Evolutionary conservation across 2,113 vertebrate genomes (phyloP).

Genomic region (Pterocles burchelli): DNA sequence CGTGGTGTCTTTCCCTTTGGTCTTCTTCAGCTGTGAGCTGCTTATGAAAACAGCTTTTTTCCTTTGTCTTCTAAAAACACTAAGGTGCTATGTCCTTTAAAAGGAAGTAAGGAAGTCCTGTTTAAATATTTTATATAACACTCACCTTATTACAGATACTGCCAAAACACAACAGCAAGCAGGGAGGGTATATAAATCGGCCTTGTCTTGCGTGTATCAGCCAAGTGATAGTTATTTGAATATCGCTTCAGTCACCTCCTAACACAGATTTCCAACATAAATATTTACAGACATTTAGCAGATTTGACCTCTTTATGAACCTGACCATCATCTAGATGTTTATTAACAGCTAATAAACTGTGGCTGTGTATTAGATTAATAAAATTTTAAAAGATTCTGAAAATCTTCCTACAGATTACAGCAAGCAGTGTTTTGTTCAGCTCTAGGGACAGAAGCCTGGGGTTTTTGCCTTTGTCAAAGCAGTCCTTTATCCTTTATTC

Average conservation of each 20-base stretch:
- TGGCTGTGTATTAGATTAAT: background rate
- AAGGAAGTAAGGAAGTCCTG: background rate
- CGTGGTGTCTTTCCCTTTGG: background rate
- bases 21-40: background rate
- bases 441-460: background rate
- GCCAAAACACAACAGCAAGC: accelerated
- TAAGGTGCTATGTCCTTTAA: background rate
- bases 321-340: background rate
- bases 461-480: background rate
- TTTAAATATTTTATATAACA: background rate
- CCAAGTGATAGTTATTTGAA: background rate
- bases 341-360: background rate
- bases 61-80: background rate
- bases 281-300: background rate
- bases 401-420: background rate
- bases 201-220: background rate
- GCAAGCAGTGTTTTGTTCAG: background rate
- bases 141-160: background rate
- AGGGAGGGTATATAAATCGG: background rate
- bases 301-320: background rate
- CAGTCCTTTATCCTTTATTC: background rate
- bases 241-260: background rate
- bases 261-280: background rate
- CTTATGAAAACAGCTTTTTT: background rate
- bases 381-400: background rate